A percentile compares a stretch with the other conserved stretches of the same genome.
These are phyloP conservation scores for Gymnodraco acuticeps DNA, from an alignment of 2,797 vertebrate species.

Conservation along the genomic window DNA sequence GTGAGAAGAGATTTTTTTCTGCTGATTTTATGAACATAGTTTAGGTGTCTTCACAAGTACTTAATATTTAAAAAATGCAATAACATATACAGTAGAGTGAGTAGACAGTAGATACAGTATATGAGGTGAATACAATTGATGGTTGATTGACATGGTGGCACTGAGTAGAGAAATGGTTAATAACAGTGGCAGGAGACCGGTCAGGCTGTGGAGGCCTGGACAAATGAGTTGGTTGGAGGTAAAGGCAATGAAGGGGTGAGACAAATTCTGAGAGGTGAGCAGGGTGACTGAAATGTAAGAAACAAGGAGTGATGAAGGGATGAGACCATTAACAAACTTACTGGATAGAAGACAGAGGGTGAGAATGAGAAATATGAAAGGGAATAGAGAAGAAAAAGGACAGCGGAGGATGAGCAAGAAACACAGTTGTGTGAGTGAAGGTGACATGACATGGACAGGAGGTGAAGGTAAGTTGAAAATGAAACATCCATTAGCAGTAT, in stretches of 20 bases:
- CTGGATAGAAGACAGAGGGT: conserved; percentile 9
- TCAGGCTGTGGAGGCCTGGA: neutral
- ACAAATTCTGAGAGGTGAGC: conserved; percentile 36
- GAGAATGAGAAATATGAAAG: conserved; percentile 19
- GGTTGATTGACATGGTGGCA: neutral
- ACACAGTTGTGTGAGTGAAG: neutral
- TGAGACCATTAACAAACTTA: conserved; percentile 48
- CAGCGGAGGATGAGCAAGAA: neutral
- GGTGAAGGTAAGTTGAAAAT: neutral
- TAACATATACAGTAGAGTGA: neutral
- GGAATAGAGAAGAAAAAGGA: neutral
- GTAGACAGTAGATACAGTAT: neutral
- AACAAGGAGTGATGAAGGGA: conserved; percentile 35
- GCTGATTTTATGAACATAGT: neutral
- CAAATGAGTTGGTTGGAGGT: conserved; percentile 20
- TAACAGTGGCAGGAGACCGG: neutral
- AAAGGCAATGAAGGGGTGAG: neutral
- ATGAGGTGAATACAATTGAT: neutral
- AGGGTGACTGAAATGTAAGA: conserved; percentile 15
- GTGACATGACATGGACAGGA: neutral
- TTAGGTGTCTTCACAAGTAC: neutral
- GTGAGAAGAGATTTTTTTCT: neutral
- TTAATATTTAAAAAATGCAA: no score
- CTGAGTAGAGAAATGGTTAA: neutral
- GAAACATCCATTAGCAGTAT: neutral